Conservation (phyloP, 1,140 invertebrate species). For the Paraescarpia echinospica region DNA sequence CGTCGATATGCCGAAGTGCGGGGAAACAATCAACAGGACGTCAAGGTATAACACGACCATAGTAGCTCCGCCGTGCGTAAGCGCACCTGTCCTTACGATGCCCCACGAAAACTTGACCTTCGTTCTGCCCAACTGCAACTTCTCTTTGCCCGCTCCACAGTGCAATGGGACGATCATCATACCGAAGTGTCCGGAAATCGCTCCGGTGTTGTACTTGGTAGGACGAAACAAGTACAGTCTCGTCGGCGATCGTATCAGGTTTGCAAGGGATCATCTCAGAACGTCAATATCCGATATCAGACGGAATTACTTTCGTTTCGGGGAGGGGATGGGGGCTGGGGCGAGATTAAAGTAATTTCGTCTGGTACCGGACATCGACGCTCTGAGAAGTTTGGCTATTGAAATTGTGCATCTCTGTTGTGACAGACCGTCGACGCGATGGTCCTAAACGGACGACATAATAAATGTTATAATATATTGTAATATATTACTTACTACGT, state of each 20-base stretch:
- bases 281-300: too few species aligned
- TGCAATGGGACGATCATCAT: not conserved
- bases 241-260: not conserved
- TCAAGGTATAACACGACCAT: not conserved
- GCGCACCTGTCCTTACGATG: not conserved
- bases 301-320: too few species aligned
- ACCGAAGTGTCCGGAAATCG: not conserved
- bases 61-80: not conserved
- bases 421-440: too few species aligned
- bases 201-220: not conserved
- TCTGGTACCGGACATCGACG: too few species aligned
- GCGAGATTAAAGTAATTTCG: too few species aligned
- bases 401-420: too few species aligned
- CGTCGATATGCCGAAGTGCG: not conserved
- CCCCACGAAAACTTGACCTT: not conserved
- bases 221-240: not conserved
- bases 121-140: not conserved
- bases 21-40: not conserved
- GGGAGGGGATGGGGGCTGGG: too few species aligned
- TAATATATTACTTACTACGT: too few species aligned
- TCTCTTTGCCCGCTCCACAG: not conserved
- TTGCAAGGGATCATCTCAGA: too few species aligned
- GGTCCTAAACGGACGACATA: too few species aligned
- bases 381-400: too few species aligned
- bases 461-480: too few species aligned